These are phyloP conservation scores for Sebastes jordani DNA, from an alignment of 2,797 vertebrate species.

Conservation along the genomic window DNA sequence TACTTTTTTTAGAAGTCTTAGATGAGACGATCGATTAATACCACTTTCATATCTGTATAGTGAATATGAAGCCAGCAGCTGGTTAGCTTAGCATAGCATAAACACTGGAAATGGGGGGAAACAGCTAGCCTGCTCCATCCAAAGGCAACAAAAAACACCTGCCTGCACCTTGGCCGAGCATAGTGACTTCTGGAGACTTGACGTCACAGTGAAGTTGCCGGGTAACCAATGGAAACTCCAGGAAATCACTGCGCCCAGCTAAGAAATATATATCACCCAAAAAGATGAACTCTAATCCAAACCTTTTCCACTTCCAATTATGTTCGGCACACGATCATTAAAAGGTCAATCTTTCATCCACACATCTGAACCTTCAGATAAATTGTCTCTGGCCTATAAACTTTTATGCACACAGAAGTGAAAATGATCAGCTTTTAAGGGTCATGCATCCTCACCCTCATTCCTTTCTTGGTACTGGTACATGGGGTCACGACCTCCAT, in stretches of 20 bases:
- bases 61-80: background rate
- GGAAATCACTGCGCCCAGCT: background rate
- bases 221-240: background rate
- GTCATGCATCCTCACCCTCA: constrained; percentile 64
- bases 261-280: background rate
- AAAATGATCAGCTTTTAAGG: constrained; percentile 62
- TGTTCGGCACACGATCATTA: background rate
- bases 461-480: constrained; percentile 65
- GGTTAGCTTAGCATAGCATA: constrained; percentile 5
- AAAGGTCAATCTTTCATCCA: background rate
- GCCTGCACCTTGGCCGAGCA: background rate
- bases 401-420: constrained; percentile 29
- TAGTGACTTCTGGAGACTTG: background rate
- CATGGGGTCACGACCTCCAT: constrained; percentile 73
- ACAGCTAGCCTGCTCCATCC: background rate
- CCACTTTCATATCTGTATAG: background rate
- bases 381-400: constrained; percentile 4
- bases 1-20: background rate
- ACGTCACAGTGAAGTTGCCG: background rate
- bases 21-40: background rate
- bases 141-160: background rate
- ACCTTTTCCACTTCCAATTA: background rate
- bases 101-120: background rate
- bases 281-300: background rate
- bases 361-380: background rate